phyloP scores from a whole-genome alignment of 2,797 vertebrate genomes.

The Emydoidea blandingii region DNA sequence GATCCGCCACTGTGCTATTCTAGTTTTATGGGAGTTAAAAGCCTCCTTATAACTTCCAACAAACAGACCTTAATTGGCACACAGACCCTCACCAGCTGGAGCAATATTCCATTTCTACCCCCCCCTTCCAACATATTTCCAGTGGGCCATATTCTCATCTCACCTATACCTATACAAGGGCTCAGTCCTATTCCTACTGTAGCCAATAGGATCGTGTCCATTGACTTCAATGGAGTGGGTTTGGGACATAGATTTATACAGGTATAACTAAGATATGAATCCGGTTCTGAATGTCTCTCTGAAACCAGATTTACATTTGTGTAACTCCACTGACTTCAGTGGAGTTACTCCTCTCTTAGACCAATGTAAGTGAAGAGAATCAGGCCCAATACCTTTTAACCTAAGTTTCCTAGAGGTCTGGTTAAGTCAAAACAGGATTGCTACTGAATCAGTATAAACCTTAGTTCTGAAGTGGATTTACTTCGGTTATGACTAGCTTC shows the following conservation, averaged over 20 bases:
- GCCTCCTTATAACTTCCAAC: not conserved
- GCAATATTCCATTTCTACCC: not conserved
- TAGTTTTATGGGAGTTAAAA: not conserved
- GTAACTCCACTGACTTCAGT: not conserved
- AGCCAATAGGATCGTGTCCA: not conserved
- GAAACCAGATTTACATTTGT: not conserved
- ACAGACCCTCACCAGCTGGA: accelerated
- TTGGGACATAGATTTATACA: not conserved
- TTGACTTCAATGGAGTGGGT: accelerated
- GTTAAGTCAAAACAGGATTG: not conserved
- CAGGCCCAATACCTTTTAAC: not conserved
- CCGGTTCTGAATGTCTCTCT: accelerated
- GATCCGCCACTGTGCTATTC: not conserved
- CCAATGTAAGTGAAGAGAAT: not conserved
- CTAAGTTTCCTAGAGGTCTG: accelerated
- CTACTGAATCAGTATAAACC: not conserved
- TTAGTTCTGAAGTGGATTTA: not conserved
- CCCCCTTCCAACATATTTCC: not conserved
- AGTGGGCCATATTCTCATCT: not conserved
- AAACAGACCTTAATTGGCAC: not conserved
- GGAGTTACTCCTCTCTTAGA: not conserved
- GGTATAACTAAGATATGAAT: not conserved
- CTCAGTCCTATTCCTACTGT: accelerated
- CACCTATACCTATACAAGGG: not conserved
- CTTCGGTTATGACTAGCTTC: not conserved